phyloP scores from a whole-genome alignment of 2,113 vertebrate species.

The Xiphorhynchus elegans region DNA sequence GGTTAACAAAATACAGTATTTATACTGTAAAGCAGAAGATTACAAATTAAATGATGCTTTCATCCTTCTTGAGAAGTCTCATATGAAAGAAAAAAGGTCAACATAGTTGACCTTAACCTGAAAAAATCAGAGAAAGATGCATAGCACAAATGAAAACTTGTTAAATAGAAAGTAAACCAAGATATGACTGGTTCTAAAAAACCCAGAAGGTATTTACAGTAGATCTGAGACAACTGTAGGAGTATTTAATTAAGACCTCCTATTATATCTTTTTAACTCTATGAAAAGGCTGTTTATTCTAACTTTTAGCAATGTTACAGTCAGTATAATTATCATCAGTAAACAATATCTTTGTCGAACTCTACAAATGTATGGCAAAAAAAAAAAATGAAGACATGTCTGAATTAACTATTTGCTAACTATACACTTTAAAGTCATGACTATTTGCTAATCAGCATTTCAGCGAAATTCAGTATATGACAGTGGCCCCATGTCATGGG shows the following conservation, averaged over 20 bases:
- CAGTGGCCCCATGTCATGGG: accelerated
- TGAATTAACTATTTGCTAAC: neutral
- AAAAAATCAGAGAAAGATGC: slow-evolving; percentile 26
- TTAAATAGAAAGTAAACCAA: slow-evolving; percentile 55
- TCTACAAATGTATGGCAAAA: neutral
- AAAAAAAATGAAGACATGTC: neutral
- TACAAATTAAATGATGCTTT: neutral
- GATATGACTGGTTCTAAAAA: slow-evolving; percentile 31
- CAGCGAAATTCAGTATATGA: neutral
- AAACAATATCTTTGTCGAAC: slow-evolving; percentile 26
- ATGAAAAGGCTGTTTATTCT: slow-evolving; percentile 54
- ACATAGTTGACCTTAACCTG: neutral
- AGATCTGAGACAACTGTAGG: slow-evolving; percentile 53
- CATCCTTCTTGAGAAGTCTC: neutral
- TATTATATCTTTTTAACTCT: slow-evolving; percentile 21
- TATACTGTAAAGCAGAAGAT: neutral
- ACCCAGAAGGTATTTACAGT: slow-evolving; percentile 49
- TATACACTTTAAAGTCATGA: neutral
- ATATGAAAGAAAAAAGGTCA: slow-evolving; percentile 10
- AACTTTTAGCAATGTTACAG: slow-evolving; percentile 6
- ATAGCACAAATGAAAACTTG: slow-evolving; percentile 52
- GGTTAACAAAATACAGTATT: neutral
- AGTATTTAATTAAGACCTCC: slow-evolving; percentile 63
- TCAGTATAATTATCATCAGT: slow-evolving; percentile 39
- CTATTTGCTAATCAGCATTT: neutral